These are phyloP conservation scores for Neoitamus cyanurus DNA, from an alignment of 2,888 invertebrate species.

Conservation along the genomic window DNA sequence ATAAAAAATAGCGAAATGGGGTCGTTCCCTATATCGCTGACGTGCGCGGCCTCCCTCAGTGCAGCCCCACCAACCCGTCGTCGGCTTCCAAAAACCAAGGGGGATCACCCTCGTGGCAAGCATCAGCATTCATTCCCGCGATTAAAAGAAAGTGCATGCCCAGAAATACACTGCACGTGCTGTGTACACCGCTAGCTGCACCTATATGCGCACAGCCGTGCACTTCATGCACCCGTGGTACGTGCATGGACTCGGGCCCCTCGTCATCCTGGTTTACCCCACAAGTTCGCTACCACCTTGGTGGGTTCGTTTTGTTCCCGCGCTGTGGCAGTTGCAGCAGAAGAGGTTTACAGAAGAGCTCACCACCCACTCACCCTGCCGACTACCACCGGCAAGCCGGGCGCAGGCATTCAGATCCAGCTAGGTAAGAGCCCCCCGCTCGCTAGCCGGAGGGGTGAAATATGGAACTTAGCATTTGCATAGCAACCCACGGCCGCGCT, in stretches of 20 bases:
- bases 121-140: conserved; percentile 32
- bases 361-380: background rate
- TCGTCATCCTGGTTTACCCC: background rate
- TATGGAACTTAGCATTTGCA: background rate
- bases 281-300: background rate
- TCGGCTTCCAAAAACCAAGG: background rate
- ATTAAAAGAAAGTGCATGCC: conserved; percentile 41
- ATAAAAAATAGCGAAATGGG: conserved; percentile 40
- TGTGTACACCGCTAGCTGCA: background rate
- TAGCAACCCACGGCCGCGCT: conserved; percentile 4
- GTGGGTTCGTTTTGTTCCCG: background rate
- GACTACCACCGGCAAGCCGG: background rate
- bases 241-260: background rate
- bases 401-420: background rate
- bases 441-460: background rate
- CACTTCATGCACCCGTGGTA: background rate
- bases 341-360: background rate
- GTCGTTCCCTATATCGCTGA: conserved; percentile 41
- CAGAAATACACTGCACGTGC: conserved; percentile 40
- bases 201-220: background rate
- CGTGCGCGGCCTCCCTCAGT: background rate
- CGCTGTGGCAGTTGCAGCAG: conserved; percentile 9
- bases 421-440: background rate
- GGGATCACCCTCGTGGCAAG: conserved; percentile 16
- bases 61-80: background rate